These are phyloP conservation scores for Ennomos fuscantarius DNA, from an alignment of 2,888 invertebrate species.

Conservation along the genomic window DNA sequence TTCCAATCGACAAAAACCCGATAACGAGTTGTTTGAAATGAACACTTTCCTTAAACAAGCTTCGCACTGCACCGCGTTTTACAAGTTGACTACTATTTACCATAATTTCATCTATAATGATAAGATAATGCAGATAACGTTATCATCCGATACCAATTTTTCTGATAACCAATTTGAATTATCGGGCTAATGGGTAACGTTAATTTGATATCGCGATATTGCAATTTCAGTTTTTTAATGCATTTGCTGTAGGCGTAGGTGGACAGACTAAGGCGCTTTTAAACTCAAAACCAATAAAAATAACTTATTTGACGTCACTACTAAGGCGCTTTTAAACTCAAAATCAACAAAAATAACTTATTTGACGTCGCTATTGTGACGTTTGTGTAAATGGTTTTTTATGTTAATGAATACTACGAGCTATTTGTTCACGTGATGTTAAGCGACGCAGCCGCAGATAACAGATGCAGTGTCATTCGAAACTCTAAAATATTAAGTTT, in stretches of 20 bases:
- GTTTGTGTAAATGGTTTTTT: too few species aligned
- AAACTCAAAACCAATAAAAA: too few species aligned
- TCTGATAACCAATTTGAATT: constrained; percentile 53
- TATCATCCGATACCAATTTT: constrained; percentile 43
- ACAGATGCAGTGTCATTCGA: too few species aligned
- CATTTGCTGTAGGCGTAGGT: constrained; percentile 10
- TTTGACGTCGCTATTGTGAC: too few species aligned
- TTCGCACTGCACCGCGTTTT: constrained; percentile 55
- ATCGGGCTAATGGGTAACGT: constrained; percentile 49
- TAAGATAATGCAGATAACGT: constrained; percentile 52
- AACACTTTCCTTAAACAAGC: constrained; percentile 50
- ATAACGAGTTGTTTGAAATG: constrained; percentile 55
- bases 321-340: too few species aligned
- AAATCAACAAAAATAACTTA: constrained; percentile 12
- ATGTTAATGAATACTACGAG: too few species aligned
- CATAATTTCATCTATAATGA: constrained; percentile 66
- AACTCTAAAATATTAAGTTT: too few species aligned
- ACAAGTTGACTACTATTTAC: constrained; percentile 58
- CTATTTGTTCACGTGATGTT: too few species aligned
- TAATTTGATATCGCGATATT: constrained; percentile 55
- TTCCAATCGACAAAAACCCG: constrained; percentile 43
- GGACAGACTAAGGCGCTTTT: too few species aligned
- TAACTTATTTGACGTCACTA: too few species aligned
- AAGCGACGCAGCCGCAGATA: too few species aligned
- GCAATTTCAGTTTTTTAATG: constrained; percentile 35